Evolutionary conservation across 2,797 vertebrate genomes (phyloP).

Genomic region (Bradypus variegatus): DNA sequence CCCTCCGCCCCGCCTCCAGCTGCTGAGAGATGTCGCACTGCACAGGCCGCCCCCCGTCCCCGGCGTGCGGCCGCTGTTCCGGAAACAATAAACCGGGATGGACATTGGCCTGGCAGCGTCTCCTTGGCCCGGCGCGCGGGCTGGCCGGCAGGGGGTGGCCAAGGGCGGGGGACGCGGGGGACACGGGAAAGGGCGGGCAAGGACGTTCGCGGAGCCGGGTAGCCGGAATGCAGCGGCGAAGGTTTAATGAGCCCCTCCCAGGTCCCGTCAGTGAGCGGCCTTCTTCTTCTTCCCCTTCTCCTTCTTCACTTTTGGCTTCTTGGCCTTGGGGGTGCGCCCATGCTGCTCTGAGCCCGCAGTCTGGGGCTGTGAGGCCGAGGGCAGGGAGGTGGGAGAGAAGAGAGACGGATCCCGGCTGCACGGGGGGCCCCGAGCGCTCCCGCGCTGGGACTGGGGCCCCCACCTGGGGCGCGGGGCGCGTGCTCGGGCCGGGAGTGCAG

Average conservation of each 20-base stretch:
- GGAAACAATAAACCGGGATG: constrained; percentile 56
- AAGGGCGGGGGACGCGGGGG: neutral
- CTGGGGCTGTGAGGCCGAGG: neutral
- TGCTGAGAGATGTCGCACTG: neutral
- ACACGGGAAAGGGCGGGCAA: neutral
- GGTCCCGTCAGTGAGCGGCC: neutral
- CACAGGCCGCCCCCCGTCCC: neutral
- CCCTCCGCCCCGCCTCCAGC: neutral
- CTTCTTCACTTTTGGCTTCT: constrained; percentile 55
- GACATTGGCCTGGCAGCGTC: neutral
- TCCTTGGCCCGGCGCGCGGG: neutral
- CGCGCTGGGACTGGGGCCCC: neutral
- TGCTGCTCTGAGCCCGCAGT: neutral
- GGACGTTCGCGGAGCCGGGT: neutral
- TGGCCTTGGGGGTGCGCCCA: neutral
- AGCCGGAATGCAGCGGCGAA: neutral
- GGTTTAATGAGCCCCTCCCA: constrained; percentile 27
- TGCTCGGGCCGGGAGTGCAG: neutral
- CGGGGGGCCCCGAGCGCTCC: neutral
- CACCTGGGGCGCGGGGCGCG: neutral
- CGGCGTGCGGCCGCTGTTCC: neutral
- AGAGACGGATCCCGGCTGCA: neutral
- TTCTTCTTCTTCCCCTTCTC: neutral
- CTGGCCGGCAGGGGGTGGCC: constrained; percentile 2
- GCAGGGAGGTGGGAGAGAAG: neutral